These are phyloP conservation scores for Plodia interpunctella DNA, from an alignment of 1,140 invertebrate genomes.

Conservation along the genomic window DNA sequence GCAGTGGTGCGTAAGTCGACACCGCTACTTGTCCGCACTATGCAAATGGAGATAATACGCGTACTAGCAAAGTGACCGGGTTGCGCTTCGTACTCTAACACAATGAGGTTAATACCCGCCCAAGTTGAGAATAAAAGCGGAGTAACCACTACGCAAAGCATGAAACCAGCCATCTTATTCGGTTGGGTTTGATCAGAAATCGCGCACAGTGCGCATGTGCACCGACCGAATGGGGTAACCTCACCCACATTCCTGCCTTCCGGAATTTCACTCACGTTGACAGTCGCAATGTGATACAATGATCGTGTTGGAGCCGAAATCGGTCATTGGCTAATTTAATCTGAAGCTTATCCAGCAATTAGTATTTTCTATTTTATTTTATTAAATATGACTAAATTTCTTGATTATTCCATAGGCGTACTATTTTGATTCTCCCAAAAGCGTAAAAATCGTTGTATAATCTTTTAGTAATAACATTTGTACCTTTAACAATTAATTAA, in stretches of 20 bases:
- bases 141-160: constrained; percentile 24
- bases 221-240: constrained; percentile 58
- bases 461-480: no score
- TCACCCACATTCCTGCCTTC: constrained; percentile 67
- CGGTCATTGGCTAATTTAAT: constrained; percentile 1
- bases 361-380: no score
- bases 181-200: constrained; percentile 52
- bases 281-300: constrained; percentile 42
- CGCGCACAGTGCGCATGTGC: constrained; percentile 60
- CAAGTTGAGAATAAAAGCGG: constrained; percentile 44
- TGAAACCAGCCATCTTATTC: constrained; percentile 35
- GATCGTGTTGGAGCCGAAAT: constrained; percentile 28
- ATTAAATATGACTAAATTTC: no score
- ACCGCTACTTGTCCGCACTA: constrained; percentile 65
- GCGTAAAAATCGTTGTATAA: not conserved
- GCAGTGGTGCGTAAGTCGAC: constrained; percentile 50
- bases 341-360: not conserved
- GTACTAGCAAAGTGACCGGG: constrained; percentile 63
- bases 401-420: not conserved
- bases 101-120: constrained; percentile 60
- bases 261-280: constrained; percentile 67
- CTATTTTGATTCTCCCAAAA: not conserved
- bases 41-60: constrained; percentile 70
- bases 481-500: no score
- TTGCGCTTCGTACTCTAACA: constrained; percentile 46